A percentile compares a stretch with the other conserved stretches of the same genome.
Conservation (phyloP, 2,113 vertebrate species). For the Bostrychus sinensis region DNA sequence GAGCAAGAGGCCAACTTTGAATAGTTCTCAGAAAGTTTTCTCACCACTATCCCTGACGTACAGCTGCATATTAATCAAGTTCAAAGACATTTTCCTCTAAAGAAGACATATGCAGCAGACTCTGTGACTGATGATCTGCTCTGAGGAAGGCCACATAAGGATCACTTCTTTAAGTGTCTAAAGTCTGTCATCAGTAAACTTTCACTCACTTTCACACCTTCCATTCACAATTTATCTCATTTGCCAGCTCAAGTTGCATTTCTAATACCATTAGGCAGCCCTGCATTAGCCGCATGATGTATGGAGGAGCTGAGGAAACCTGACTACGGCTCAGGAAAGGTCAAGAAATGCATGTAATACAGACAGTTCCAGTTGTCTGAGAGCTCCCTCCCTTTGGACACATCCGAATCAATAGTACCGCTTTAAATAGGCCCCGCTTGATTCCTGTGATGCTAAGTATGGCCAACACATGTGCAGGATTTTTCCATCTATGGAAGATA, state of each 20-base stretch:
- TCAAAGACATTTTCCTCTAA: neutral
- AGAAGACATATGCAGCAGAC: neutral
- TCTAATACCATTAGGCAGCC: slow-evolving; percentile 61
- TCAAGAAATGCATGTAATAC: slow-evolving; percentile 68
- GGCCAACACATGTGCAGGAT: slow-evolving; percentile 50
- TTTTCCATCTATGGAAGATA: slow-evolving; percentile 31
- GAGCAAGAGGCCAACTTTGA: too few relatives aligned
- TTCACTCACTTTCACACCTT: slow-evolving; percentile 53
- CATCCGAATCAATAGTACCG: slow-evolving; percentile 59
- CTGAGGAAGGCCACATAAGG: neutral
- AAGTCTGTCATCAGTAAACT: slow-evolving; percentile 14
- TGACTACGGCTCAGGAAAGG: slow-evolving; percentile 69
- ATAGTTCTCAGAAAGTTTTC: too few relatives aligned
- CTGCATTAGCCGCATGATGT: slow-evolving; percentile 65
- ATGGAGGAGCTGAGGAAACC: slow-evolving; percentile 64
- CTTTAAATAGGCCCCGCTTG: slow-evolving; percentile 71
- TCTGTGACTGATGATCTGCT: slow-evolving; percentile 12
- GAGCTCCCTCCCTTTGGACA: slow-evolving; percentile 45
- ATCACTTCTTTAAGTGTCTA: slow-evolving; percentile 17
- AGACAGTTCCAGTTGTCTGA: slow-evolving; percentile 51
- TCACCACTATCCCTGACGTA: too few relatives aligned
- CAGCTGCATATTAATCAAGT: neutral
- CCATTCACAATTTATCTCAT: slow-evolving; percentile 48
- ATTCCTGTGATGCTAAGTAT: slow-evolving; percentile 64
- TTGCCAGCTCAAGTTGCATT: slow-evolving; percentile 62